phyloP scores from a whole-genome alignment of 2,888 invertebrate genomes.

The Chrysolina oricalcia region DNA sequence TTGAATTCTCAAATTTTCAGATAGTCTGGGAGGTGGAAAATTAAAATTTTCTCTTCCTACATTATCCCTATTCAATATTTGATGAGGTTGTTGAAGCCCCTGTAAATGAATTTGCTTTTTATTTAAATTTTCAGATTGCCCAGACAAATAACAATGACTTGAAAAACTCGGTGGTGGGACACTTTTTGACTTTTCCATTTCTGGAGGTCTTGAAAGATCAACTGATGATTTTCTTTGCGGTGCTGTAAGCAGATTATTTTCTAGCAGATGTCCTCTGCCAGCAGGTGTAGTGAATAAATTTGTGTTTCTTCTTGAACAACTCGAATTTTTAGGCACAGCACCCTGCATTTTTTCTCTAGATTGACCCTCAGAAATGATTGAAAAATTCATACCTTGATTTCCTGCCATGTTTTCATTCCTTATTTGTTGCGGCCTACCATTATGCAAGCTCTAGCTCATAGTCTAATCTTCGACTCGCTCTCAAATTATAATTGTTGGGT shows the following conservation, averaged over 20 bases:
- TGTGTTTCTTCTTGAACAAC: background rate
- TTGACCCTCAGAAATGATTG: background rate
- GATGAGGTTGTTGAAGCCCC: background rate
- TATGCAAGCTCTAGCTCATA: too few species aligned
- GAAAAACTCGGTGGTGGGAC: too few species aligned
- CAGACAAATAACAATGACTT: too few species aligned
- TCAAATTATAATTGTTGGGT: too few species aligned
- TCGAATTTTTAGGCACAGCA: background rate
- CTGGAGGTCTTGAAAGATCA: too few species aligned
- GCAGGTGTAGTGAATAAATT: background rate
- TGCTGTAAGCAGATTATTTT: too few species aligned
- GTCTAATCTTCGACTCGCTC: too few species aligned
- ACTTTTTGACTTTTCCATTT: too few species aligned
- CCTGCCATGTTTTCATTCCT: background rate
- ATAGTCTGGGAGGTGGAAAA: conserved; percentile 7
- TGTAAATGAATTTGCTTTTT: background rate
- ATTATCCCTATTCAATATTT: background rate
- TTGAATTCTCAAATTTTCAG: background rate
- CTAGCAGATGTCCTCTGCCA: background rate
- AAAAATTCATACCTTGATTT: background rate
- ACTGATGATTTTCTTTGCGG: too few species aligned
- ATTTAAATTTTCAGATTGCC: background rate
- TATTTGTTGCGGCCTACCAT: too few species aligned
- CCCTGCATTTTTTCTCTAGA: background rate
- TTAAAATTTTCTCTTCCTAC: background rate